Percentiles rank a stretch among this genome's conserved stretches.
phyloP scores from a whole-genome alignment of 2,888 invertebrate genomes.

The Apodemia mormo region DNA sequence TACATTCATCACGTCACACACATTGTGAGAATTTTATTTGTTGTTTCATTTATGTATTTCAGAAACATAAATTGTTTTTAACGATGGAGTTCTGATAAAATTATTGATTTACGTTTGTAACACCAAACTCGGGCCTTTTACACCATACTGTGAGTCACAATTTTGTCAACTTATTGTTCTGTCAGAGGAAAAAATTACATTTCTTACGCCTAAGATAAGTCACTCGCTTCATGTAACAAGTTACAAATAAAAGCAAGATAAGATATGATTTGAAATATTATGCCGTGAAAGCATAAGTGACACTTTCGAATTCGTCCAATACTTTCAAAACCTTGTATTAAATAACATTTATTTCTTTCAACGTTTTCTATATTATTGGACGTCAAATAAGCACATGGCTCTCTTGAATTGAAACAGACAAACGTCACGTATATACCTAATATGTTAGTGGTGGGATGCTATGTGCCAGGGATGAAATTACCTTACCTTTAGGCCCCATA shows the following conservation, averaged over 20 bases:
- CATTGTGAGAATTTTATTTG: background rate
- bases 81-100: background rate
- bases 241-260: background rate
- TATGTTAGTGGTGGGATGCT: no score
- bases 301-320: slow-evolving; percentile 8
- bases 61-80: background rate
- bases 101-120: background rate
- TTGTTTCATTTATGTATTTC: background rate
- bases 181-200: slow-evolving; percentile 13
- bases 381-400: background rate
- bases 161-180: slow-evolving; percentile 18
- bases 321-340: background rate
- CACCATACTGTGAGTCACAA: background rate
- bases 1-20: background rate
- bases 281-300: slow-evolving; percentile 16
- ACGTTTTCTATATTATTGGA: no score
- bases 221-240: slow-evolving; percentile 2
- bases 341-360: background rate
- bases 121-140: background rate
- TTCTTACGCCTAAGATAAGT: slow-evolving; percentile 8
- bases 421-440: no score
- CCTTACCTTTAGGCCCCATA: no score
- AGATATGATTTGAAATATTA: slow-evolving; percentile 18
- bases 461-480: no score
- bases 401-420: background rate